A percentile compares a stretch with the other conserved stretches of the same genome.
Conservation (phyloP, 2,888 invertebrate species). For the Dasysyrphus tricinctus region DNA sequence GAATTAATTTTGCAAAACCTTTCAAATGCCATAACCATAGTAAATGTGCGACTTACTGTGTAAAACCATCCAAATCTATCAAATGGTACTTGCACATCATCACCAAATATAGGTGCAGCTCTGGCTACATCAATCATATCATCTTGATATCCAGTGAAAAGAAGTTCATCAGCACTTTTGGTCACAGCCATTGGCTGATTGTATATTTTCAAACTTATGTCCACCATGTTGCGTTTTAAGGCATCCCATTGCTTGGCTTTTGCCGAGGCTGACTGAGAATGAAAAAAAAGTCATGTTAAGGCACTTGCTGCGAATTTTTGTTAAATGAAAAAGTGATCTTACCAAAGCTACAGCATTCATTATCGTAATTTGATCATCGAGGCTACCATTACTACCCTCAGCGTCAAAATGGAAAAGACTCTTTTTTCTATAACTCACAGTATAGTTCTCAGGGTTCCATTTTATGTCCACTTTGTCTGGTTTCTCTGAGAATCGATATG, state of each 20-base stretch:
- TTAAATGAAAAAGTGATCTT: slow-evolving; percentile 76
- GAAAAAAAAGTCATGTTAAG: not conserved
- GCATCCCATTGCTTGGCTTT: slow-evolving; percentile 85
- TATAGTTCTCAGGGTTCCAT: slow-evolving; percentile 89
- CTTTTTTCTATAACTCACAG: slow-evolving; percentile 88
- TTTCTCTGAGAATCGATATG: slow-evolving; percentile 88
- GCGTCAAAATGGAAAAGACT: slow-evolving; percentile 89
- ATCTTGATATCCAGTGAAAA: slow-evolving; percentile 93
- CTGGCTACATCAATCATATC: slow-evolving; percentile 88
- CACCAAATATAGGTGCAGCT: slow-evolving; percentile 85
- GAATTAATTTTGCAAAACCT: not conserved
- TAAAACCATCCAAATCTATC: slow-evolving; percentile 96
- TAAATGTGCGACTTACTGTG: slow-evolving; percentile 82
- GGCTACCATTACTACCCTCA: slow-evolving; percentile 87
- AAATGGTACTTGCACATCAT: slow-evolving; percentile 86
- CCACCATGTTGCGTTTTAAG: slow-evolving; percentile 86
- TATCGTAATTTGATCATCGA: slow-evolving; percentile 88
- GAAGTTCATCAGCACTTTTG: slow-evolving; percentile 87
- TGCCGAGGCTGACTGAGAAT: slow-evolving; percentile 83
- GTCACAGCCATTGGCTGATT: slow-evolving; percentile 86
- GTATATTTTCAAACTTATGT: slow-evolving; percentile 85
- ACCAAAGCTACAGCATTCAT: slow-evolving; percentile 92
- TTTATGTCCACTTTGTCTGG: slow-evolving; percentile 89
- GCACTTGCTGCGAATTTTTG: not conserved
- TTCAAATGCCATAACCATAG: not conserved